These are phyloP conservation scores for Lysandra bellargus DNA, from an alignment of 2,888 invertebrate species.

Conservation along the genomic window DNA sequence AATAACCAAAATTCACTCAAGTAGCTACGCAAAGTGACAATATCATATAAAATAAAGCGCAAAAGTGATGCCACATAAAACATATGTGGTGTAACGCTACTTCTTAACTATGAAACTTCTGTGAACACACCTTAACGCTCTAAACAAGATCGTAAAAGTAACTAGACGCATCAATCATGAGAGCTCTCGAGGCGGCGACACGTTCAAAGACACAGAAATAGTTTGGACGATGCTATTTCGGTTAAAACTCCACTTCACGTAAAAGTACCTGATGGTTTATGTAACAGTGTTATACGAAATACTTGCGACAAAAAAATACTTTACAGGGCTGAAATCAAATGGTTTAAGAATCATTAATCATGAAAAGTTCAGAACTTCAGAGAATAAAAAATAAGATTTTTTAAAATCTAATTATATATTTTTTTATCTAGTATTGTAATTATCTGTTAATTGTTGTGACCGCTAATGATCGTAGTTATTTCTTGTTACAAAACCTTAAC, in stretches of 20 bases:
- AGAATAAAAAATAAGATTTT: neutral
- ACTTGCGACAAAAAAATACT: neutral
- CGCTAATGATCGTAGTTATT: too few species aligned
- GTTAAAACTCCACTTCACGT: slow-evolving; percentile 46
- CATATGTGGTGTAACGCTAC: neutral
- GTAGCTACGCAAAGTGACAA: neutral
- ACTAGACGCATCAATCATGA: slow-evolving; percentile 43
- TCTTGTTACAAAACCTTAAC: too few species aligned
- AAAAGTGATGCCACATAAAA: neutral
- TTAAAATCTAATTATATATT: too few species aligned
- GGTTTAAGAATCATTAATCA: neutral
- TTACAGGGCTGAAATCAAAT: neutral
- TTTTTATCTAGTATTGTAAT: too few species aligned
- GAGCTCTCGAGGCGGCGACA: slow-evolving; percentile 49
- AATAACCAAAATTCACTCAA: neutral
- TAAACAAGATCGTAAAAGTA: slow-evolving; percentile 41
- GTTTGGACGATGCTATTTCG: slow-evolving; percentile 54
- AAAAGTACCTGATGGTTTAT: slow-evolving; percentile 21
- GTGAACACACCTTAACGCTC: slow-evolving; percentile 30
- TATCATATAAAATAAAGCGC: neutral
- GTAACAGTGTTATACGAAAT: neutral
- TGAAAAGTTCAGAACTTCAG: neutral
- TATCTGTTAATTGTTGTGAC: too few species aligned
- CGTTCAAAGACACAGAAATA: slow-evolving; percentile 53
- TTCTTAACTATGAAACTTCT: slow-evolving; percentile 1